Conservation (phyloP, 64 coral and sea anemone species). For the Stichodactyla helianthus region DNA sequence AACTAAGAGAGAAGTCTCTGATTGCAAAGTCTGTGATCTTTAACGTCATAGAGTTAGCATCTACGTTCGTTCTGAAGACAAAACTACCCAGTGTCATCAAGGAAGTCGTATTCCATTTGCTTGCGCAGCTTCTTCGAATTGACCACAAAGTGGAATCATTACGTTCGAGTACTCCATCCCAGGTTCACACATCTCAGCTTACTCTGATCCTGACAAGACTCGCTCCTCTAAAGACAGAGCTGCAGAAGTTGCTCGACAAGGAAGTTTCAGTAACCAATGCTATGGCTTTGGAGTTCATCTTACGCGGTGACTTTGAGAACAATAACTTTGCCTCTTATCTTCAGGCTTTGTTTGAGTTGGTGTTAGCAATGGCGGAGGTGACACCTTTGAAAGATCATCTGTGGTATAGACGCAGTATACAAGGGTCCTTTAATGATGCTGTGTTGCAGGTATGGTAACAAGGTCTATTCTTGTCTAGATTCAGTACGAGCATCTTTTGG, state of each 20-base stretch:
- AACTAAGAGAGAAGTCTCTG: background rate
- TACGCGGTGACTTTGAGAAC: constrained; percentile 94
- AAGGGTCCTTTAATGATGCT: constrained; percentile 22
- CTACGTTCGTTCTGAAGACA: constrained; percentile 60
- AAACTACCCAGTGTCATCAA: constrained; percentile 63
- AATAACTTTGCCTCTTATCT: constrained; percentile 90
- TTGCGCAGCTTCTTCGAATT: constrained; percentile 66
- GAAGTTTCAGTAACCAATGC: constrained; percentile 79
- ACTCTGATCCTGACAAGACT: constrained; percentile 57
- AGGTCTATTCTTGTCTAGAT: background rate
- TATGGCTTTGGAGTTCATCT: constrained; percentile 78
- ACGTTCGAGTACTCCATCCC: background rate
- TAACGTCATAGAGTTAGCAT: constrained; percentile 48
- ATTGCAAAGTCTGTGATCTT: constrained; percentile 24
- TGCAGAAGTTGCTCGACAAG: constrained; percentile 85
- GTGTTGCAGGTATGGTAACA: constrained; percentile 8
- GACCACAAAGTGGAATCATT: constrained; percentile 26
- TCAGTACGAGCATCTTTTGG: too few species aligned
- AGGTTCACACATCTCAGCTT: constrained; percentile 13
- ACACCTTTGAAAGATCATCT: constrained; percentile 8
- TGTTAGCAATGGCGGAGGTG: constrained; percentile 64
- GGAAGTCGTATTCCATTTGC: constrained; percentile 71
- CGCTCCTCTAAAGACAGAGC: constrained; percentile 60
- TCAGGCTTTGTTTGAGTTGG: constrained; percentile 77
- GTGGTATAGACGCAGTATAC: background rate